A percentile compares a stretch with the other conserved stretches of the same genome.
Conservation (phyloP, 2,888 invertebrate species). For the Crepidodera aurea region DNA sequence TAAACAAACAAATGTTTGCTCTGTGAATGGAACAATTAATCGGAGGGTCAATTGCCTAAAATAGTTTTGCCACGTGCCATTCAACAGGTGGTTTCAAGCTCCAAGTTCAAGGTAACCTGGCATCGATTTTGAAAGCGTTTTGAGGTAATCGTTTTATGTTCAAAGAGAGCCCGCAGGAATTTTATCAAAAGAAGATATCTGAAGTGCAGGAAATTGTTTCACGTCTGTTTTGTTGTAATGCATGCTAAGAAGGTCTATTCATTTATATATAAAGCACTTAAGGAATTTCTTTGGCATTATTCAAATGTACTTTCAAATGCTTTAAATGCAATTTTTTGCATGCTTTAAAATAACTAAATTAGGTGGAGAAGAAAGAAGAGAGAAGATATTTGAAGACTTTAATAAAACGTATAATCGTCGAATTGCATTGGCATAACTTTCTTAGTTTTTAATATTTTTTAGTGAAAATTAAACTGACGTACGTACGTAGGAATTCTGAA, state of each 20-base stretch:
- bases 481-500: no score
- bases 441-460: no score
- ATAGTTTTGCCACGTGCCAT: constrained; percentile 33
- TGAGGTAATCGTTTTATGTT: constrained; percentile 25
- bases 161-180: constrained; percentile 14
- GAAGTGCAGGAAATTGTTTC: constrained; percentile 3
- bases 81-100: constrained; percentile 52
- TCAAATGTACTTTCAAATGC: background rate
- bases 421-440: no score
- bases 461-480: no score
- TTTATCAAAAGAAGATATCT: constrained; percentile 1
- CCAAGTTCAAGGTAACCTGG: constrained; percentile 56
- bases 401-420: no score
- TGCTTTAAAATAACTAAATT: background rate
- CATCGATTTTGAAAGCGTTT: constrained; percentile 44
- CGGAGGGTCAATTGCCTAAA: background rate
- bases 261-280: background rate
- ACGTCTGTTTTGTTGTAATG: background rate
- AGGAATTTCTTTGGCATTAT: background rate
- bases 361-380: constrained; percentile 1
- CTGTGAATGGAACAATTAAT: background rate
- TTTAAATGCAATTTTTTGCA: background rate
- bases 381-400: background rate
- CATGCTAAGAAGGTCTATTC: background rate
- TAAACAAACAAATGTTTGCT: background rate